These are phyloP conservation scores for Trinectes maculatus DNA, from an alignment of 2,113 vertebrate species.

Conservation along the genomic window DNA sequence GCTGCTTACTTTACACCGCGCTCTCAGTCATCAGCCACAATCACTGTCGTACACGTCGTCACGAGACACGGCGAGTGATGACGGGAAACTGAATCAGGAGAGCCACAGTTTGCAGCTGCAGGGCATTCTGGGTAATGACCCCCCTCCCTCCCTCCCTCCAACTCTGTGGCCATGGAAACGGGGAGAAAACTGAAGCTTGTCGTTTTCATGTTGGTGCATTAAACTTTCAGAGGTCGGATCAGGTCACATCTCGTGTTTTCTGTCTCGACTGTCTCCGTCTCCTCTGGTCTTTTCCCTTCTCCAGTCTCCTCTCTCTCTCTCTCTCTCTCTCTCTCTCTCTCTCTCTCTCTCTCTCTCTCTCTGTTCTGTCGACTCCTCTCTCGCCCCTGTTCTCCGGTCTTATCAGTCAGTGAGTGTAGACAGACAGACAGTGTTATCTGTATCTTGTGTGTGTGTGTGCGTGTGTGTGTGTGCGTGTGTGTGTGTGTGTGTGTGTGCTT, in stretches of 20 bases:
- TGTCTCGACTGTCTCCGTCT: conserved; percentile 69
- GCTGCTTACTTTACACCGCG: too few species aligned
- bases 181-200: background rate
- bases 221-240: conserved; percentile 54
- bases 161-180: too few species aligned
- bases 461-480: too few species aligned
- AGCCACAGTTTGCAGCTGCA: background rate
- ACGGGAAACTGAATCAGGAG: background rate
- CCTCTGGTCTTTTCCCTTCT: conserved; percentile 21
- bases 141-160: too few species aligned
- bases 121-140: background rate
- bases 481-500: conserved; percentile 32
- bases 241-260: conserved; percentile 62
- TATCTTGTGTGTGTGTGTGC: conserved; percentile 36
- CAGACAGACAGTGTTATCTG: conserved; percentile 64
- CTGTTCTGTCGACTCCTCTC: conserved; percentile 2
- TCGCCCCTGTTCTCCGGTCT: conserved; percentile 8
- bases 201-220: conserved; percentile 63
- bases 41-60: background rate
- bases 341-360: conserved; percentile 1
- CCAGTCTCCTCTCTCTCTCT: too few species aligned
- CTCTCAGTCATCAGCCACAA: background rate
- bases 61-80: background rate
- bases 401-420: conserved; percentile 69
- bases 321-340: too few species aligned